These are phyloP conservation scores for Zonitis immaculata DNA, from an alignment of 2,888 invertebrate genomes.

Conservation along the genomic window DNA sequence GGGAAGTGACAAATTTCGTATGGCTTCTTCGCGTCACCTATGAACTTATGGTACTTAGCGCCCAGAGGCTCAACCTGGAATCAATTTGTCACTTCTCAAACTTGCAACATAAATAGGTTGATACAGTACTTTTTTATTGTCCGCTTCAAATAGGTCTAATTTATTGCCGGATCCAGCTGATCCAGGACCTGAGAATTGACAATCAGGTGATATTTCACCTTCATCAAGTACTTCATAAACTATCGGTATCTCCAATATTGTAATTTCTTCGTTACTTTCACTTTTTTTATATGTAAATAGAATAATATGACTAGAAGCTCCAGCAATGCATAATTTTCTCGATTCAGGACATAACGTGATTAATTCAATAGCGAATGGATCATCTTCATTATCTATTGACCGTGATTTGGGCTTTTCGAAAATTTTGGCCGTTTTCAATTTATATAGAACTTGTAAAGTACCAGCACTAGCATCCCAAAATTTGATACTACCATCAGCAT, in stretches of 20 bases:
- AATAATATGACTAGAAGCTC: conserved; percentile 89
- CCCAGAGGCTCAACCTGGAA: no score
- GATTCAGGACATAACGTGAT: conserved; percentile 93
- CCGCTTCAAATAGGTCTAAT: conserved; percentile 47
- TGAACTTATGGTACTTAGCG: no score
- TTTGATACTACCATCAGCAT: conserved; percentile 97
- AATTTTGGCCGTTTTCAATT: conserved; percentile 93
- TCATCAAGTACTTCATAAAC: conserved; percentile 78
- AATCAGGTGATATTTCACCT: conserved; percentile 74
- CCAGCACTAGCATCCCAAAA: conserved; percentile 99
- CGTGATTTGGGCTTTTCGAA: conserved; percentile 70
- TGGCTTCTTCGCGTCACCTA: no score
- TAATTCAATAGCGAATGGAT: conserved; percentile 86
- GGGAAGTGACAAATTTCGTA: no score
- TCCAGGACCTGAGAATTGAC: conserved; percentile 57
- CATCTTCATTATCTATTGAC: conserved; percentile 69
- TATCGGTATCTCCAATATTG: conserved; percentile 83
- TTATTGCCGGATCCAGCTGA: conserved; percentile 44
- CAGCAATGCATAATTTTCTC: conserved; percentile 81
- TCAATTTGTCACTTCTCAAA: no score
- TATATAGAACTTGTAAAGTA: conserved; percentile 93
- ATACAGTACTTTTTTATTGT: conserved; percentile 50
- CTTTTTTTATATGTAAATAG: conserved; percentile 93
- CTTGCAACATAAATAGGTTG: no score
- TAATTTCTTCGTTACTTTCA: conserved; percentile 78